A percentile compares a stretch with the other conserved stretches of the same genome.
Evolutionary conservation across 2,888 invertebrate species (phyloP).

Genomic region (Rhingia rostrata): DNA sequence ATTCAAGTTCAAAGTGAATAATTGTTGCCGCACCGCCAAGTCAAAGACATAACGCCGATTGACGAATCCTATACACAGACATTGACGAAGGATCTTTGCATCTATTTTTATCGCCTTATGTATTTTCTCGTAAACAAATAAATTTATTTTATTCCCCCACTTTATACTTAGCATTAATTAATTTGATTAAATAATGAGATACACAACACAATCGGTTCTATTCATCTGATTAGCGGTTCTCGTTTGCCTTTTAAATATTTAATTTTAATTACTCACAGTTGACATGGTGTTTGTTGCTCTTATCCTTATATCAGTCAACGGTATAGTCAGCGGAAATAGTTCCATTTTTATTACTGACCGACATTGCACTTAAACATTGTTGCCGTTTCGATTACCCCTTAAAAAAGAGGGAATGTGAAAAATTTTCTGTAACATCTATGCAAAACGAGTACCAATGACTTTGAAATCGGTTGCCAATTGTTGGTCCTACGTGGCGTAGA

Average conservation of each 20-base stretch:
- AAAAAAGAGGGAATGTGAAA: slow-evolving; percentile 18
- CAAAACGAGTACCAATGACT: slow-evolving; percentile 25
- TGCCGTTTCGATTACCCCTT: background rate
- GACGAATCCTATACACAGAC: slow-evolving; percentile 16
- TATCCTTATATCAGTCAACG: background rate
- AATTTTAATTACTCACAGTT: slow-evolving; percentile 6
- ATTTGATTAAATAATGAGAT: background rate
- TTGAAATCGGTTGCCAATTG: slow-evolving; percentile 44
- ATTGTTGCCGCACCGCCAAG: slow-evolving; percentile 28
- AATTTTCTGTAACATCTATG: slow-evolving; percentile 41
- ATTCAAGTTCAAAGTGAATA: slow-evolving; percentile 54
- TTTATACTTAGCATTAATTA: slow-evolving; percentile 2
- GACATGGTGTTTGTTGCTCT: slow-evolving; percentile 16
- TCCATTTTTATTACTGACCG: slow-evolving; percentile 24
- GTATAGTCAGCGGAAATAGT: slow-evolving; percentile 13
- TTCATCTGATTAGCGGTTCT: background rate
- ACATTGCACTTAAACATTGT: slow-evolving; percentile 56
- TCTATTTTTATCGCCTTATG: slow-evolving; percentile 38
- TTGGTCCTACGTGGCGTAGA: slow-evolving; percentile 2
- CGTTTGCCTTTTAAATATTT: slow-evolving; percentile 6
- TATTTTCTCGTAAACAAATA: slow-evolving; percentile 6
- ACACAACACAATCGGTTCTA: background rate
- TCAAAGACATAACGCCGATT: slow-evolving; percentile 33
- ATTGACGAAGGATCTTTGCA: slow-evolving; percentile 32
- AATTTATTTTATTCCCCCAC: background rate